A percentile compares a stretch with the other conserved stretches of the same genome.
phyloP scores from a whole-genome alignment of 2,888 invertebrate genomes.

The Andricus quercusramuli region DNA sequence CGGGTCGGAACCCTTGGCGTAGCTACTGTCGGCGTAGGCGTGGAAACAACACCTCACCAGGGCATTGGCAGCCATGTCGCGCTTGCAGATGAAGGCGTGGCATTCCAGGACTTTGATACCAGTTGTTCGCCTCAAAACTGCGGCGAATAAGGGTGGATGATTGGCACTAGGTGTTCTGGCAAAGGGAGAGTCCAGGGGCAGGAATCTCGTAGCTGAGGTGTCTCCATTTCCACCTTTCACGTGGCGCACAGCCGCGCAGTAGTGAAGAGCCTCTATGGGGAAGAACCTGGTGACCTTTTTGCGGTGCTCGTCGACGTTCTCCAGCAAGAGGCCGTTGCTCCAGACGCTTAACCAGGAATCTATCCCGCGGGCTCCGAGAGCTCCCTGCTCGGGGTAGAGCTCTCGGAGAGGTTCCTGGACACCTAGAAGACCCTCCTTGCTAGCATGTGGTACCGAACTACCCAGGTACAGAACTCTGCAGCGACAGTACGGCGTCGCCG shows the following conservation, averaged over 20 bases:
- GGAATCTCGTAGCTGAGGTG: constrained; percentile 90
- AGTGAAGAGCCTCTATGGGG: constrained; percentile 96
- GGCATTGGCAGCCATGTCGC: constrained; percentile 98
- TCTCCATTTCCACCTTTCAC: constrained; percentile 81
- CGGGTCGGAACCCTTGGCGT: constrained; percentile 84
- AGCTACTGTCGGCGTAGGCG: constrained; percentile 97
- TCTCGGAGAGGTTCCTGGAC: constrained; percentile 98
- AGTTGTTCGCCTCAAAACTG: constrained; percentile 95
- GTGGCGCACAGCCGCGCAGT: constrained; percentile 96
- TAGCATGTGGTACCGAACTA: constrained; percentile 97
- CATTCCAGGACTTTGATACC: constrained; percentile 99
- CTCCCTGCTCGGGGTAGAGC: constrained; percentile 96
- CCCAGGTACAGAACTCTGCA: constrained; percentile 98
- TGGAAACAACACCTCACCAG: constrained; percentile 98
- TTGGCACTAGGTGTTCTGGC: constrained; percentile 94
- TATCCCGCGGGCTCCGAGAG: constrained; percentile 92
- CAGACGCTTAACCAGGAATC: constrained; percentile 98
- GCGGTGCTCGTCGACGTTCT: constrained; percentile 97
- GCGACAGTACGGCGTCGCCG: constrained; percentile 96
- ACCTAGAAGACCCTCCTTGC: constrained; percentile 98
- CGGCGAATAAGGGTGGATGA: constrained; percentile 98
- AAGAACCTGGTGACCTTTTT: constrained; percentile 97
- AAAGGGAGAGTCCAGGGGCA: constrained; percentile 97
- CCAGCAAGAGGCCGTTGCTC: constrained; percentile 96
- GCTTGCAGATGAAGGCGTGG: constrained; percentile 98